These are phyloP conservation scores for Botrylloides violaceus DNA, from an alignment of 23 tunicate genomes.

Conservation along the genomic window DNA sequence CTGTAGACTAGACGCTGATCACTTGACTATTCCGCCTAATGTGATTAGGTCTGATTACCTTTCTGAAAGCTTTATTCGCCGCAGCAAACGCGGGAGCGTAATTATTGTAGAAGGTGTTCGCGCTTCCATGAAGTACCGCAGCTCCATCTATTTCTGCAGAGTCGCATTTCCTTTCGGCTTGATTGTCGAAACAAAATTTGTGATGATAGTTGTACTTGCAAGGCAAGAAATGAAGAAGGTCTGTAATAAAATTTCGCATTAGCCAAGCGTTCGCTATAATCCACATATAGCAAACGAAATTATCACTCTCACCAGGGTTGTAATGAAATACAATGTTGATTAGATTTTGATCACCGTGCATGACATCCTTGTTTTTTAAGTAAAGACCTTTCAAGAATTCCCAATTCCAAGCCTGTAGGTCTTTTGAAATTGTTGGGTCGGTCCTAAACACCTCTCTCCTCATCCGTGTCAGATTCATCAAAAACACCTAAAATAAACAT, in stretches of 20 bases:
- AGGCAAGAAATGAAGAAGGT: conserved; percentile 69
- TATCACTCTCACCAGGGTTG: conserved; percentile 57
- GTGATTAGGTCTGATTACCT: conserved; percentile 22
- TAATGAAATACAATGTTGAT: conserved; percentile 91
- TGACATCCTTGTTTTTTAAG: conserved; percentile 36
- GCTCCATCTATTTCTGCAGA: conserved; percentile 89
- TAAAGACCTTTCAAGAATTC: conserved; percentile 73
- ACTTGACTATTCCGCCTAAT: background rate
- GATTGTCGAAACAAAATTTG: conserved; percentile 94
- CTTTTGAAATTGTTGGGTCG: conserved; percentile 22
- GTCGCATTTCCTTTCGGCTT: conserved; percentile 49
- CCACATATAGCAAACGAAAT: too few species aligned
- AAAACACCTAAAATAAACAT: too few species aligned
- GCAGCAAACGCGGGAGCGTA: conserved; percentile 86
- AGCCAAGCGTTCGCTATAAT: background rate
- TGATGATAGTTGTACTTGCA: conserved; percentile 97
- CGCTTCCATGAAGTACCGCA: conserved; percentile 82
- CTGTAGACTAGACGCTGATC: background rate
- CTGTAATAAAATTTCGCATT: conserved; percentile 22
- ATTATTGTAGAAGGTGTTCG: conserved; percentile 91
- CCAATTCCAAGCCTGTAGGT: conserved; percentile 46
- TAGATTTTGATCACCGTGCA: conserved; percentile 84
- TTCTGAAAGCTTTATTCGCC: conserved; percentile 46
- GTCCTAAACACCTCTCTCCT: conserved; percentile 43
- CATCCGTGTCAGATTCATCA: conserved; percentile 97